Base-by-base conservation (phyloP, 1,140 invertebrate species). In the Asbolus verrucosus region DNA sequence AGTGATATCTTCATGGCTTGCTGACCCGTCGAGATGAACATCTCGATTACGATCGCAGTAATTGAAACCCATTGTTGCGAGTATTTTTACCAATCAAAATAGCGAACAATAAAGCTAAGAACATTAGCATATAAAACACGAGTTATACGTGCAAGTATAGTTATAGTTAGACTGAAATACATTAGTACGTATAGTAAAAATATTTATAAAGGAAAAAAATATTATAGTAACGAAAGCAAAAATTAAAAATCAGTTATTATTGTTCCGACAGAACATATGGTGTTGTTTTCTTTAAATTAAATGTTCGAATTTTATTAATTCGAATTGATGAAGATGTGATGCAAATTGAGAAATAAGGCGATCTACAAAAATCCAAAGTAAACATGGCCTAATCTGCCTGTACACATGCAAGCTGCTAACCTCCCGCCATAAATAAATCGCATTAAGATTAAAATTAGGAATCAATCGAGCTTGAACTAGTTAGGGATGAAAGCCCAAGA, bases 371-470 rank as follows among this genome's bases (percentile, higher is more conserved):
- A 14, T 19, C 46, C 19, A 61, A 60, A 21, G 39, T 19, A 68
- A 68, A 68, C 67, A 68, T 13, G 24, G 18, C 33, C 38, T 68
- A 68, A 68, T 68, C 67, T 60, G 21, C 14, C 15, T 36, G 54
- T 54, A 68, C 54, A 68, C 54, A 61, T 68, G 67, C 43, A 50
- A 67, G 30, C 39, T 67, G 43, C 54, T 27, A 36, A 38, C 36
- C 30, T 46, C 54, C 38, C 50, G 33, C 39, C 18, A 41, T 41
- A 41, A 27, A 63, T 30, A 62, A 69, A 69, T 69, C 67, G 67
- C 41, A 69, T 69, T 69, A 69, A 41, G 67, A 69, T 69, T 69
- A 69, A 69, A 63, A 69, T 69, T 69, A 61, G 59, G 39, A 69
- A 69, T 69, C 67, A 69, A 69, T 69, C 60, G 60, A 65, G 67